Evolutionary conservation across 2,888 invertebrate species (phyloP).

Genomic region (Neria commutata): DNA sequence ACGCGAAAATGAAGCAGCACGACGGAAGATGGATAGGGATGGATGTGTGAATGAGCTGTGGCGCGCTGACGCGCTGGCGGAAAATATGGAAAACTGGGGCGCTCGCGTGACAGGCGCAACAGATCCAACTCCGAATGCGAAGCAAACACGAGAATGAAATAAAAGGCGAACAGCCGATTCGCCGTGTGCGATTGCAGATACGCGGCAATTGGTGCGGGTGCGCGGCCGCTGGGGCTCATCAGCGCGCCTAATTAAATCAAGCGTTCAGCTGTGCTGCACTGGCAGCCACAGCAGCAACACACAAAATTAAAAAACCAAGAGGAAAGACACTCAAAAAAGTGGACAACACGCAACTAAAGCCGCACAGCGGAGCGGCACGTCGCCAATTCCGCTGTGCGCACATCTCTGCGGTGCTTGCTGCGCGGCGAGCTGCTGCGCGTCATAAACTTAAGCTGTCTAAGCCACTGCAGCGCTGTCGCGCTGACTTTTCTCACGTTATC

Average conservation of each 20-base stretch:
- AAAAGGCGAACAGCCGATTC: not conserved
- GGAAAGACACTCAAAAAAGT: not conserved
- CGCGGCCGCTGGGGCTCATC: constrained; percentile 27
- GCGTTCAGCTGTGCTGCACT: constrained; percentile 31
- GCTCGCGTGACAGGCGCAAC: not conserved
- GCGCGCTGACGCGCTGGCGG: too few relatives aligned
- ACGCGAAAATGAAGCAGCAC: not conserved
- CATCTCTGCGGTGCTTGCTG: not conserved
- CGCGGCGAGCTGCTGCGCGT: not conserved
- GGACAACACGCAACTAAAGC: too few relatives aligned
- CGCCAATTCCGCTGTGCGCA: not conserved
- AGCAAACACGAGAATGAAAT: not conserved
- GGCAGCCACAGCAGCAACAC: constrained; percentile 21
- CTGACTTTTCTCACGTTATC: not conserved
- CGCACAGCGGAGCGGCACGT: not conserved
- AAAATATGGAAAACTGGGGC: too few relatives aligned
- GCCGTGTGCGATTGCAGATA: not conserved
- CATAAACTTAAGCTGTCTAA: not conserved
- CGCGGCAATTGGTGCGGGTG: not conserved
- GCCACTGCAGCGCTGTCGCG: not conserved
- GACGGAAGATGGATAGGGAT: too few relatives aligned
- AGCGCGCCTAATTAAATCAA: constrained; percentile 53
- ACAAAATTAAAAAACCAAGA: not conserved
- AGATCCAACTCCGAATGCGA: not conserved
- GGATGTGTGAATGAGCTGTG: too few relatives aligned